Conservation (phyloP, 2,113 vertebrate genomes). For the Furnarius figulus region DNA sequence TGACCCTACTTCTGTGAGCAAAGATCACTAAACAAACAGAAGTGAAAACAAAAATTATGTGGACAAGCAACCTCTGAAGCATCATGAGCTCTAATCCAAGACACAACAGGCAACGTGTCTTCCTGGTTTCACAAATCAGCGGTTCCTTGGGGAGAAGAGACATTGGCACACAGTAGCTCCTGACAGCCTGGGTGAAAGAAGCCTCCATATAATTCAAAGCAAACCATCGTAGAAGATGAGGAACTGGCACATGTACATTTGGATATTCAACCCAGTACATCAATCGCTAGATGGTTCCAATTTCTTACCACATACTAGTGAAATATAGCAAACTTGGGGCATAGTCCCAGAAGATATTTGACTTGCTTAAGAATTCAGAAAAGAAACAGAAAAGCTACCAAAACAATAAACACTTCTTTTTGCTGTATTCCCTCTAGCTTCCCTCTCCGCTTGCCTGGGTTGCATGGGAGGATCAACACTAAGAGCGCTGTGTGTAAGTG, state of each 20-base stretch:
- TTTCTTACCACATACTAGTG: background rate
- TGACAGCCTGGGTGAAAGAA: background rate
- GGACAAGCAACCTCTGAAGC: background rate
- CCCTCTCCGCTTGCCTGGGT: background rate
- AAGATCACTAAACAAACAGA: background rate
- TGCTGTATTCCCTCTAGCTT: background rate
- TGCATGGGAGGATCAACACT: background rate
- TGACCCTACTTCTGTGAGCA: background rate
- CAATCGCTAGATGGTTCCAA: background rate
- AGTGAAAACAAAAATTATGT: background rate
- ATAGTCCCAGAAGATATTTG: background rate
- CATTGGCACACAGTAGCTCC: background rate
- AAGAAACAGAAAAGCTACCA: background rate
- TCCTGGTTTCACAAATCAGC: background rate
- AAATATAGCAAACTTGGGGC: background rate
- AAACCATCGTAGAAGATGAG: background rate
- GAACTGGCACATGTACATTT: accelerated
- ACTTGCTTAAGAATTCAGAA: background rate
- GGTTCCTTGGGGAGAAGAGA: background rate
- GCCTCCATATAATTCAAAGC: background rate
- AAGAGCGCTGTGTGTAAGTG: background rate
- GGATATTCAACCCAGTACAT: background rate
- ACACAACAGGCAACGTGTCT: accelerated
- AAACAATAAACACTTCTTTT: background rate
- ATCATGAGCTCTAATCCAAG: background rate